phyloP scores from a whole-genome alignment of 1,140 invertebrate genomes.

The Aphelenchoides besseyi region DNA sequence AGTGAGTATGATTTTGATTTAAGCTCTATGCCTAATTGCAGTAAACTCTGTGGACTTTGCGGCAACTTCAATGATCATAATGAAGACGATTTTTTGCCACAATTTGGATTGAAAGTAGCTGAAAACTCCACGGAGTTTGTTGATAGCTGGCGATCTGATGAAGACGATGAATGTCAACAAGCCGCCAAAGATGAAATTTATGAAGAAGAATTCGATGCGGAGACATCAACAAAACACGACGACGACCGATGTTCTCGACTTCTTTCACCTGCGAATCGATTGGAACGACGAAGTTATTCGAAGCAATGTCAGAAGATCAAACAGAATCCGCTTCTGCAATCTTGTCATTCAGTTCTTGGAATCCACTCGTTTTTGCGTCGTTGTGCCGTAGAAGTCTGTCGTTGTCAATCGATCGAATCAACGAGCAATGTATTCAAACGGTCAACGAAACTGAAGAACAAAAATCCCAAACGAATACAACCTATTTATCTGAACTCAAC shows the following conservation, averaged over 20 bases:
- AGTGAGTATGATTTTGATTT: not conserved
- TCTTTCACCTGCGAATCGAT: not conserved
- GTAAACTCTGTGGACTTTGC: conserved; percentile 16
- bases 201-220: not conserved
- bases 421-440: not conserved
- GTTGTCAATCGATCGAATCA: too few species aligned
- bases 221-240: not conserved
- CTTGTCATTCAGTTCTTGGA: not conserved
- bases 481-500: not conserved
- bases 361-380: not conserved
- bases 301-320: conserved; percentile 5
- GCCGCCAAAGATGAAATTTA: not conserved
- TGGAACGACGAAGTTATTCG: conserved; percentile 2
- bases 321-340: not conserved
- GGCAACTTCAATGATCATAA: conserved; percentile 11
- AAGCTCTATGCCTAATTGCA: not conserved
- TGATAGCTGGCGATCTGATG: not conserved
- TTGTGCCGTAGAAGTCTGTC: conserved; percentile 4
- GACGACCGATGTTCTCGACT: not conserved
- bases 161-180: conserved; percentile 1
- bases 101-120: not conserved
- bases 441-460: conserved; percentile 1
- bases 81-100: conserved; percentile 5
- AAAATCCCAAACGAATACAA: not conserved
- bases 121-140: not conserved